Evolutionary conservation across 2,888 invertebrate genomes (phyloP).

Genomic region (Lasioglossum malachurum): DNA sequence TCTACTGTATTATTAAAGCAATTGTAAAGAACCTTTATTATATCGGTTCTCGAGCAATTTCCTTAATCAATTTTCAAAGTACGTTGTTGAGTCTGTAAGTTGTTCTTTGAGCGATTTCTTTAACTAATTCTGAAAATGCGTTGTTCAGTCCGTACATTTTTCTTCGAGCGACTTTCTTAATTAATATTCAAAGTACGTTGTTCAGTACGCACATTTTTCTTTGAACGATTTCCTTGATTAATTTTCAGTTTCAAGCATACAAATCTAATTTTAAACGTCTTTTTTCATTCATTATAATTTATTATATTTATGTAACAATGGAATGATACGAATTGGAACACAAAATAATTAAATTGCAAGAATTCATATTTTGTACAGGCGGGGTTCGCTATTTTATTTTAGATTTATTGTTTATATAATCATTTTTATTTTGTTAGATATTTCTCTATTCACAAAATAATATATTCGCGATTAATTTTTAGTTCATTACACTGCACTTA

Average conservation of each 20-base stretch:
- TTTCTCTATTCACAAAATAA: constrained; percentile 43
- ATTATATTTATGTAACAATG: neutral
- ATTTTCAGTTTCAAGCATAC: neutral
- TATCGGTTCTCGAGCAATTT: neutral
- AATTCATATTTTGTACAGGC: neutral
- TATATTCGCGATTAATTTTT: constrained; percentile 13
- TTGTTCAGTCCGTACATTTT: neutral
- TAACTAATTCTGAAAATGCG: too few relatives aligned
- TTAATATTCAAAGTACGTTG: too few relatives aligned
- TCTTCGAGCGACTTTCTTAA: neutral
- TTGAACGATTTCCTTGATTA: neutral
- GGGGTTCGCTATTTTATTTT: constrained; percentile 22
- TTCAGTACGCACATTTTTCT: neutral
- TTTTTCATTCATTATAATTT: neutral
- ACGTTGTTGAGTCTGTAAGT: too few relatives aligned
- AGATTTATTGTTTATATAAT: constrained; percentile 28
- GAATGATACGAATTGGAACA: neutral
- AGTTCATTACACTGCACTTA: constrained; percentile 8
- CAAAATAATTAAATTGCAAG: neutral
- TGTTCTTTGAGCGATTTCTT: too few relatives aligned
- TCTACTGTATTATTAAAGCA: neutral
- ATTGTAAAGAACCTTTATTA: neutral
- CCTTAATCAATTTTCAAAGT: too few relatives aligned
- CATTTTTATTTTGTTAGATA: constrained; percentile 24
- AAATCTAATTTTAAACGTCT: neutral